Evolutionary conservation across 64 coral and sea anemone genomes (phyloP), one percentile per base, ranked within the genome.

Genomic region (Stylophora pistillata): DNA sequence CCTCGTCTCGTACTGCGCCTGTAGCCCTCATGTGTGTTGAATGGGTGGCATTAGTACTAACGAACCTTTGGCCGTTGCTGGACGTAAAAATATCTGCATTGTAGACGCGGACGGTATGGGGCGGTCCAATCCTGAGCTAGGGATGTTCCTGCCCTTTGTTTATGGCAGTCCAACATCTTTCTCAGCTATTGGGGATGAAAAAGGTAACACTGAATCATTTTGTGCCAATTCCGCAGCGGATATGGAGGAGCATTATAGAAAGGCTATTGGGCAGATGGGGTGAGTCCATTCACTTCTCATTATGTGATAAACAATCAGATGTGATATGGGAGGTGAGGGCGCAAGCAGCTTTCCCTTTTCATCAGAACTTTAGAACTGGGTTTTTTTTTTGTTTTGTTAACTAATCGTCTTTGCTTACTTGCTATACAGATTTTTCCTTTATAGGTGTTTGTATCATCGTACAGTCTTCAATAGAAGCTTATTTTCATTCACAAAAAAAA

Each of bases 21-120:
- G 88, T 77, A 2, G 96, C 87, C 21, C 10, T 95, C 6, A 61
- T 92, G 55, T 95, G 86, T 80, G 76, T 41, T 58, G 96, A 98
- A 88, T 98, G 34, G 96, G 96, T 47, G 96, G 96, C 10, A 26
- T 84, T 25, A 98, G 95, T 72, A 95, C 96, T 4, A 78, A 93
- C 32, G 90, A 95, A 21, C 96, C 96, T 55, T 77, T 98, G 14
- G 87, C 76, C 54, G 58, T 85, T 11, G 96, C 73, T 76, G 96
- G 90, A 53, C 68, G 88, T 13, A 55, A 90, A 52, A 71, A 88
- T 23, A 78, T 98, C 6, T 93, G 93, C 76, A 88, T 98, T 77
- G 96, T 98, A 23, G 96, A 98, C 53, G 93, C 89, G 23, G 96
- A 98, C 86, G 93, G 93, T 73, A 98, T 98, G 96, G 96, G 96